These are phyloP conservation scores for Rhabdomys pumilio DNA, from an alignment of 2,797 vertebrate genomes.

Conservation along the genomic window DNA sequence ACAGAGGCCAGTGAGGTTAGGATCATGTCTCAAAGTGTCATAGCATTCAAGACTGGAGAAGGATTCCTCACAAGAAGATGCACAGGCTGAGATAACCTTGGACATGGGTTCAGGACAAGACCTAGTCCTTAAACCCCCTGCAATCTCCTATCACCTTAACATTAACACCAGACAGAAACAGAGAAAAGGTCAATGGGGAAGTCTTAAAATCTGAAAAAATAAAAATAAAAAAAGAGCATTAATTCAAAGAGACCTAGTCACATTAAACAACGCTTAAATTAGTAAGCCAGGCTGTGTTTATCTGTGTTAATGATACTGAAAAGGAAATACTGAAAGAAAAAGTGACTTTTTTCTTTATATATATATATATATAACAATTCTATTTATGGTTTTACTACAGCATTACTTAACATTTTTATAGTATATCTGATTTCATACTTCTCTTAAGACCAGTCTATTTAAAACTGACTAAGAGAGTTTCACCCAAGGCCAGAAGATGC, in stretches of 20 bases:
- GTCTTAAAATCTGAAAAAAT: neutral
- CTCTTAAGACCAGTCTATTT: neutral
- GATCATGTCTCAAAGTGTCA: neutral
- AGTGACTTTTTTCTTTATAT: neutral
- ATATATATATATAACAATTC: neutral
- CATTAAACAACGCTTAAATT: neutral
- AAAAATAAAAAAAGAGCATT: neutral
- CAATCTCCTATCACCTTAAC: neutral
- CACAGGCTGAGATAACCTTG: no score
- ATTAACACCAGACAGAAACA: neutral
- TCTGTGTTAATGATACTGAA: neutral
- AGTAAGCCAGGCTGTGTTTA: neutral
- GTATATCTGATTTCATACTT: neutral
- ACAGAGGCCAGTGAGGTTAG: neutral
- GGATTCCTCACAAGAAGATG: neutral
- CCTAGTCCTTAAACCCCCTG: neutral
- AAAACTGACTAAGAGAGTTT: neutral
- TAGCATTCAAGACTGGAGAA: neutral
- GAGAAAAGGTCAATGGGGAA: neutral
- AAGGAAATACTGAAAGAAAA: neutral
- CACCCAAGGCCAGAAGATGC: neutral
- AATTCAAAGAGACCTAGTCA: neutral
- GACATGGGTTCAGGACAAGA: no score
- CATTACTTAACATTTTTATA: neutral
- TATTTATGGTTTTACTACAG: neutral